These are phyloP conservation scores for Euproctis similis DNA, from an alignment of 2,888 invertebrate genomes.

Conservation along the genomic window DNA sequence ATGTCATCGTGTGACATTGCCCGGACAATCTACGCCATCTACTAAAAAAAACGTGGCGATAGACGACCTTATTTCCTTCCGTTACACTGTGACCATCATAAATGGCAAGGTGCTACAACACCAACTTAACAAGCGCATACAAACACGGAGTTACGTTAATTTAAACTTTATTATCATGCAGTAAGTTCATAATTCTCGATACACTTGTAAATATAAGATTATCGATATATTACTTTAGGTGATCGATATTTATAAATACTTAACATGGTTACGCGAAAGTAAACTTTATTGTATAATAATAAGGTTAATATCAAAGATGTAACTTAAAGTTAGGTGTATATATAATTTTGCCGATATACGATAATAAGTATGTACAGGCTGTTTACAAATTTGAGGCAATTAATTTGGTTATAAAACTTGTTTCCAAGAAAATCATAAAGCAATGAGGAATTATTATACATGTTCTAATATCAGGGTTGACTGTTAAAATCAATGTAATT, in stretches of 20 bases:
- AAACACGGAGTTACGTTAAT: slow-evolving; percentile 1
- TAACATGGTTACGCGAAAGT: slow-evolving; percentile 1
- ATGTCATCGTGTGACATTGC: slow-evolving; percentile 12
- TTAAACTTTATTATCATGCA: not conserved
- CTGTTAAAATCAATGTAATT: not conserved
- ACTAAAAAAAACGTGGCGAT: slow-evolving; percentile 12
- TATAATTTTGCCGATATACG: slow-evolving; percentile 12
- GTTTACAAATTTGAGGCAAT: slow-evolving; percentile 4
- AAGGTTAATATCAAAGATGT: slow-evolving; percentile 1
- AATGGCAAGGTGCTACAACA: slow-evolving; percentile 17
- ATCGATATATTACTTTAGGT: slow-evolving; percentile 11
- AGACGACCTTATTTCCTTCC: slow-evolving; percentile 29
- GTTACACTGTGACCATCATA: slow-evolving; percentile 17
- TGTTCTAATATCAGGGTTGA: not conserved
- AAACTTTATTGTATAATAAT: not conserved
- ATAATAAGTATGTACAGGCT: slow-evolving; percentile 7
- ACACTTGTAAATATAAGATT: slow-evolving; percentile 2
- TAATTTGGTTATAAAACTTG: slow-evolving; percentile 7
- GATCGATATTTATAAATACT: not conserved
- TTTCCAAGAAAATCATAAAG: slow-evolving; percentile 4
- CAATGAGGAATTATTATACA: slow-evolving; percentile 4
- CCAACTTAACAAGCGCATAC: slow-evolving; percentile 2
- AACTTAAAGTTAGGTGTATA: not conserved
- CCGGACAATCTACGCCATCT: slow-evolving; percentile 10
- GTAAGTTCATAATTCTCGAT: not conserved